Evolutionary conservation across 2,888 invertebrate genomes (phyloP), one percentile per base, ranked within the genome.

Genomic region (Dicycla oo): DNA sequence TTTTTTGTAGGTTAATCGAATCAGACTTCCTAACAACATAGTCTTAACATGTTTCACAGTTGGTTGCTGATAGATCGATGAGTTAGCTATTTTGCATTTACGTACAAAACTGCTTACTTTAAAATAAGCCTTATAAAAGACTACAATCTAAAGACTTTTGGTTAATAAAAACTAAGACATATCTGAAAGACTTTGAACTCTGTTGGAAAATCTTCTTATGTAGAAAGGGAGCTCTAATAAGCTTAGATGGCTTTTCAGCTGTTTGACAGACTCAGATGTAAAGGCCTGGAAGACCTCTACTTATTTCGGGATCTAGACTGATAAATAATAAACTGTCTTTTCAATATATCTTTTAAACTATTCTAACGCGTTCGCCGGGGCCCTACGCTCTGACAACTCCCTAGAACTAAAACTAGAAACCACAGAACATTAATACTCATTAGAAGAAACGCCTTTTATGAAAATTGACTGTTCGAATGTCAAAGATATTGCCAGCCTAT

Each of bases 1-100:
- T 88, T 89, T 90, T 87, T 84, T 86, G 69, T 81, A 74, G 78
- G 86, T 83, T 84, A 84, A 80, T 86, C 73, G 86, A 78, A 74
- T 70, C 64, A 73, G 64, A 82, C 72, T 79, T 85, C 80, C 65
- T 80, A 76, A 69, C 67, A 61, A 53, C 51, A 61, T 75, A 64
- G 66, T 73, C 49, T 57, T 72, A 69, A 43, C 64, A 11, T 69
- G 66, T 61, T 56, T 67, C 18, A 54, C 45, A 64, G 75, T n/a
- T 63, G 65, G 54, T 47, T 67, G 45, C 56, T 43, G 56, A 51
- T 65, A 58, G 30, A 65, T 51, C 40, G 30, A 65, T 73, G 60
- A 65, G 47, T 49, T 63, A 30, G n/a, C 6, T 26, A 34, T 73
- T 56, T 58, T 30, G 26, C 38, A 15, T 2, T 30, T 26, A 49